phyloP scores from a whole-genome alignment of 2,113 vertebrate species.

The Ovibos moschatus region DNA sequence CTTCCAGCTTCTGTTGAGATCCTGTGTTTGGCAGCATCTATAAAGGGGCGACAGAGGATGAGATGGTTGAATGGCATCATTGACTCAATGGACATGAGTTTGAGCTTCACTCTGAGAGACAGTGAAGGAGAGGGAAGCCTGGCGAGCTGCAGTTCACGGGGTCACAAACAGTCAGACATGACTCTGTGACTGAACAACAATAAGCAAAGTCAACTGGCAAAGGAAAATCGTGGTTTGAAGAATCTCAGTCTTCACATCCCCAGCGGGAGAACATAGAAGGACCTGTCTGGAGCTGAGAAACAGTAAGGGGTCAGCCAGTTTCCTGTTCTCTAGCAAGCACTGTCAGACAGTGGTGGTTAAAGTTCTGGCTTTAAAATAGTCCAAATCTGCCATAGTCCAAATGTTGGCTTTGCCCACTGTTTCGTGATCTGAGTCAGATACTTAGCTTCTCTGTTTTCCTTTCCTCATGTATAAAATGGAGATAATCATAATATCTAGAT shows the following conservation, averaged over 20 bases:
- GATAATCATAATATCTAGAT: not conserved
- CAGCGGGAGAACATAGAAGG: not conserved
- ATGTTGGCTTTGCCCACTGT: not conserved
- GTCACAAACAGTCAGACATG: not conserved
- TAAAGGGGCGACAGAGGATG: not conserved
- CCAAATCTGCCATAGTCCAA: not conserved
- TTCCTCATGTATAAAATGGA: not conserved
- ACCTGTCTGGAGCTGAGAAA: not conserved
- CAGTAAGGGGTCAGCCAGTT: not conserved
- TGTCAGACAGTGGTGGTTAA: not conserved
- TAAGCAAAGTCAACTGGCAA: not conserved
- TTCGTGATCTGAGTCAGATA: not conserved
- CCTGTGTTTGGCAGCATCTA: not conserved
- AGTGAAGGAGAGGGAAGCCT: not conserved
- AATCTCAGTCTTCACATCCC: not conserved
- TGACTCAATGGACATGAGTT: not conserved
- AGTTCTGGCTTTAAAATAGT: not conserved
- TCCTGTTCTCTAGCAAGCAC: not conserved
- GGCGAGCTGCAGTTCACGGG: fast-evolving
- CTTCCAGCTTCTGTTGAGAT: not conserved
- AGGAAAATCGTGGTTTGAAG: not conserved
- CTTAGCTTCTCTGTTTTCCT: not conserved
- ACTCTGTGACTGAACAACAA: not conserved
- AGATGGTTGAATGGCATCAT: not conserved
- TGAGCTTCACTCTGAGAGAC: not conserved